phyloP scores from a whole-genome alignment of 2,797 vertebrate genomes.

The Lateolabrax maculatus region DNA sequence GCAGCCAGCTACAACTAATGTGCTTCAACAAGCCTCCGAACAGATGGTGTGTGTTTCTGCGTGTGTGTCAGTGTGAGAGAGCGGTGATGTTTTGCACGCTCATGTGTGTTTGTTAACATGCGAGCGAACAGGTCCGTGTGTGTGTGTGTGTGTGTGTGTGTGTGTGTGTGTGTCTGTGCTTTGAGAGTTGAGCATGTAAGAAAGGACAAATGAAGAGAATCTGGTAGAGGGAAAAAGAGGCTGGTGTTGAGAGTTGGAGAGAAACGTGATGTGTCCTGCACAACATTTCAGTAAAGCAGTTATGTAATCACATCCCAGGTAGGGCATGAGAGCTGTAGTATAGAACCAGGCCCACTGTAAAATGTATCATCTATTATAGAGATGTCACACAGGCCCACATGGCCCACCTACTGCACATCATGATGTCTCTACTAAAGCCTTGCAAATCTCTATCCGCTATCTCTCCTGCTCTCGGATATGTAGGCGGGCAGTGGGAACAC shows the following conservation, averaged over 20 bases:
- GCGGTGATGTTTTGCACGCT: conserved; percentile 21
- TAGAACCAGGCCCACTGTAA: conserved; percentile 29
- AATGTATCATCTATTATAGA: conserved; percentile 68
- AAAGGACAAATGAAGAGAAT: conserved; percentile 29
- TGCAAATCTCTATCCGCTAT: conserved; percentile 16
- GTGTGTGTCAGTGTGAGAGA: conserved; percentile 30
- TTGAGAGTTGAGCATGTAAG: conserved; percentile 9
- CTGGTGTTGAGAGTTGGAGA: conserved; percentile 36
- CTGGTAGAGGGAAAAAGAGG: conserved; percentile 3
- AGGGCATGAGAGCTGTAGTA: conserved; percentile 36
- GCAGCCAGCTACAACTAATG: conserved; percentile 52
- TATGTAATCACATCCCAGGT: conserved; percentile 69
- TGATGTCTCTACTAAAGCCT: conserved; percentile 21
- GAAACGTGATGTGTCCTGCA: conserved; percentile 30
- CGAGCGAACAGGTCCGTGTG: conserved; percentile 8
- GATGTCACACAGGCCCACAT: conserved; percentile 49
- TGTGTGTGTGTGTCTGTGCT: conserved; percentile 9
- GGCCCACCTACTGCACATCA: conserved; percentile 42
- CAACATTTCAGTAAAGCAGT: conserved; percentile 53
- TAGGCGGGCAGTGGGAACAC: conserved; percentile 41
- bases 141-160: conserved; percentile 10
- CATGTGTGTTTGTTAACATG: background rate
- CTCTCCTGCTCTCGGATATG: background rate
- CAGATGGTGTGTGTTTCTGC: conserved; percentile 60
- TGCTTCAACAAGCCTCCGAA: conserved; percentile 46